Evolutionary conservation across 2,113 vertebrate species (phyloP).

Genomic region (Halichoeres trimaculatus): DNA sequence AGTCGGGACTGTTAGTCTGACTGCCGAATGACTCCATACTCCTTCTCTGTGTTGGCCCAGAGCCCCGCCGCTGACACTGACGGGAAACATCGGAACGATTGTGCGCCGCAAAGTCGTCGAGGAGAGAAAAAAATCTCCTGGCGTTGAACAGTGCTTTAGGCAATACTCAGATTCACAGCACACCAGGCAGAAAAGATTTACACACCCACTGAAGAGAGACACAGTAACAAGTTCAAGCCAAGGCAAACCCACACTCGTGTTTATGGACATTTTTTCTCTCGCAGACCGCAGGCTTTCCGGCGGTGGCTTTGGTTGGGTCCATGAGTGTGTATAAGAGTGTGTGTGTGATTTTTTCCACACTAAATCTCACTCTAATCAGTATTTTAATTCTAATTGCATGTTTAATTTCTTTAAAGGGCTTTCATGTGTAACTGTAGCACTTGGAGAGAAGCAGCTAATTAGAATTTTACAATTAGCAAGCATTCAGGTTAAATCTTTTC

Average conservation of each 20-base stretch:
- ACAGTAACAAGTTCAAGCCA: slow-evolving; percentile 64
- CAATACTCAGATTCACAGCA: slow-evolving; percentile 60
- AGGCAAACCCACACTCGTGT: slow-evolving; percentile 74
- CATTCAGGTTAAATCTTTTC: slow-evolving; percentile 26
- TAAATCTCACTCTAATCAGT: slow-evolving; percentile 60
- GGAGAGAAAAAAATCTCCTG: slow-evolving; percentile 33
- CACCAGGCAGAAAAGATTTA: slow-evolving; percentile 73
- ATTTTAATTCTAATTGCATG: slow-evolving; percentile 64
- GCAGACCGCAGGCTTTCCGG: slow-evolving; percentile 70
- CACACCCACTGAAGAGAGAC: slow-evolving; percentile 61
- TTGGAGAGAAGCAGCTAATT: slow-evolving; percentile 53
- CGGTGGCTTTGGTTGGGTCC: slow-evolving; percentile 62
- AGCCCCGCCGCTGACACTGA: slow-evolving; percentile 45
- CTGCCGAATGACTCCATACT: slow-evolving; percentile 49
- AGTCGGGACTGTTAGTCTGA: slow-evolving; percentile 42
- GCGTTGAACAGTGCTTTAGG: slow-evolving; percentile 42
- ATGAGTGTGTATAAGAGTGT: slow-evolving; percentile 22
- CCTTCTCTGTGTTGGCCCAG: slow-evolving; percentile 42
- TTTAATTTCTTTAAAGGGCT: slow-evolving; percentile 46
- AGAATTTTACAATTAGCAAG: slow-evolving; percentile 46
- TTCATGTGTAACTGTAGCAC: slow-evolving; percentile 55
- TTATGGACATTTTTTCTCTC: slow-evolving; percentile 73
- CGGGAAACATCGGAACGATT: slow-evolving; percentile 55
- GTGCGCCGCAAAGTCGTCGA: slow-evolving; percentile 34
- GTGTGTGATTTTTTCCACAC: slow-evolving; percentile 24